A percentile compares a stretch with the other conserved stretches of the same genome.
These are phyloP conservation scores for Agrotis ipsilon DNA, from an alignment of 2,888 invertebrate species.

Conservation along the genomic window DNA sequence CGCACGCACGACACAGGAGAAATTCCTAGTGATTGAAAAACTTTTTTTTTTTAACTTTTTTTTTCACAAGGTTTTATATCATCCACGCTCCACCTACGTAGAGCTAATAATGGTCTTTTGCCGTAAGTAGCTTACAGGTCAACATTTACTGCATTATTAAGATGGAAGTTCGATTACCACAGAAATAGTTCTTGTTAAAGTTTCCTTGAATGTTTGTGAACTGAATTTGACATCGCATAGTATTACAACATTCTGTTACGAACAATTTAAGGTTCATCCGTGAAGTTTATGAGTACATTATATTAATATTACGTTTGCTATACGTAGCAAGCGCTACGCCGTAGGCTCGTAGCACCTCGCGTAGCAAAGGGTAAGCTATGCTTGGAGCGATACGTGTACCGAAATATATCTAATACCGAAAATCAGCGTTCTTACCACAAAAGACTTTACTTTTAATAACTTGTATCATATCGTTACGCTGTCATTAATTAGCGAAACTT, in stretches of 20 bases:
- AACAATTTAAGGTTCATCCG: background rate
- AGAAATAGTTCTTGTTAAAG: background rate
- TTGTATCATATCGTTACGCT: no score
- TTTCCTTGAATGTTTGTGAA: background rate
- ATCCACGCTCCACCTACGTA: no score
- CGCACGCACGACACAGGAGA: no score
- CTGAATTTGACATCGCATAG: background rate
- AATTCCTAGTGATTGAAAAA: no score
- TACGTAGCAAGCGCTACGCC: slow-evolving; percentile 1
- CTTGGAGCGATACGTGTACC: background rate
- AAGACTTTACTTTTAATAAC: background rate
- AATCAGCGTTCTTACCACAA: background rate
- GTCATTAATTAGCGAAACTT: no score
- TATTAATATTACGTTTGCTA: no score
- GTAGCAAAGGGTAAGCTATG: background rate
- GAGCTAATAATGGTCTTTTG: background rate
- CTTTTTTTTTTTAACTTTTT: no score
- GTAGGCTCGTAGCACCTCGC: background rate
- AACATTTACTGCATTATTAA: background rate
- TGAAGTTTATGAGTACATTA: background rate
- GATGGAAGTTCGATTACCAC: background rate
- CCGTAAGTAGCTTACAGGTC: no score
- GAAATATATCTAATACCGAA: background rate
- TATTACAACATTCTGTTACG: background rate
- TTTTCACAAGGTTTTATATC: no score